A percentile compares a stretch with the other conserved stretches of the same genome.
Evolutionary conservation across 2,797 vertebrate species (phyloP).

Genomic region (Tapera naevia): DNA sequence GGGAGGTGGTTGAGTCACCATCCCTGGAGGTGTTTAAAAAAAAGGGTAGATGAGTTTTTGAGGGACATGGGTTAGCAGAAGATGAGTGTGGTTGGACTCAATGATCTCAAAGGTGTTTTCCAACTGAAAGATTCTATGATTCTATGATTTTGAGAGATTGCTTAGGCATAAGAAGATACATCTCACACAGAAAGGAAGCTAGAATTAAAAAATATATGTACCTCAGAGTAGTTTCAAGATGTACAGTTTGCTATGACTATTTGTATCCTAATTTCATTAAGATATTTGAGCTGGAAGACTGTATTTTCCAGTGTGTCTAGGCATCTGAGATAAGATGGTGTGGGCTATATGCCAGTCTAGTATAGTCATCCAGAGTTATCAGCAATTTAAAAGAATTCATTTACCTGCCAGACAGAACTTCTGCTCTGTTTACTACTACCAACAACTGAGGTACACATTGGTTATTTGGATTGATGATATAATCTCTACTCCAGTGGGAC

Average conservation of each 20-base stretch:
- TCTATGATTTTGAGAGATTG: background rate
- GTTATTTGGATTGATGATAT: background rate
- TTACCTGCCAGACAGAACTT: background rate
- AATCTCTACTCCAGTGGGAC: background rate
- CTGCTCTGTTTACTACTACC: background rate
- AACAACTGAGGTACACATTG: background rate
- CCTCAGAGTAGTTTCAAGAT: background rate
- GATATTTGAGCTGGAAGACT: background rate
- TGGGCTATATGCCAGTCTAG: background rate
- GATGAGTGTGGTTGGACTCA: too few relatives aligned
- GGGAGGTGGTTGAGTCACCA: too few relatives aligned
- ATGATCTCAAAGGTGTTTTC: too few relatives aligned
- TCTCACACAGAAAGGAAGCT: background rate
- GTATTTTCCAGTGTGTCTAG: background rate
- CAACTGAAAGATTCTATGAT: too few relatives aligned
- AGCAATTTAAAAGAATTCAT: conserved; percentile 1
- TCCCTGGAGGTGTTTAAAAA: too few relatives aligned
- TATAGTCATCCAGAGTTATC: background rate
- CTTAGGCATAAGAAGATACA: background rate
- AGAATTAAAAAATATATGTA: background rate
- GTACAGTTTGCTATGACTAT: background rate
- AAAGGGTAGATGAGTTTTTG: too few relatives aligned
- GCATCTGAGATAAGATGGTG: background rate
- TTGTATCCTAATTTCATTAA: background rate
- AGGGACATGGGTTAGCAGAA: too few relatives aligned